phyloP scores from a whole-genome alignment of 2,888 invertebrate species.

The Rapana venosa region DNA sequence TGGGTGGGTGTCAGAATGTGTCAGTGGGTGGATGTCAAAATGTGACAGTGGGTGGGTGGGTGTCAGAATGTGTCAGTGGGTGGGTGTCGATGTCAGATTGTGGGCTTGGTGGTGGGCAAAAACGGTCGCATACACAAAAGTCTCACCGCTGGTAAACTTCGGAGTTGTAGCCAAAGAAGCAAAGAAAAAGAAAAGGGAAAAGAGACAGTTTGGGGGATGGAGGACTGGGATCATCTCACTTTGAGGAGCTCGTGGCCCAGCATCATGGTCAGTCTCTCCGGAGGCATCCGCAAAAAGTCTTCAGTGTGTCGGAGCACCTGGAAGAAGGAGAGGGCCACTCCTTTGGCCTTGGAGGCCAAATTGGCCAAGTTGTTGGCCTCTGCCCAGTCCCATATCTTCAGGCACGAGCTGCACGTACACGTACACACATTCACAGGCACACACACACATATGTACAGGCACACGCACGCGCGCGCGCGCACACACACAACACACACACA shows the following conservation, averaged over 20 bases:
- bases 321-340: slow-evolving; percentile 33
- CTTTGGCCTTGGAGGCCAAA: slow-evolving; percentile 32
- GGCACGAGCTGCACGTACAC: slow-evolving; percentile 1
- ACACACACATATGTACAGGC: background rate
- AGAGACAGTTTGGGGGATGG: too few species aligned
- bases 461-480: background rate
- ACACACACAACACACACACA: background rate
- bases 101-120: too few species aligned
- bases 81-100: too few species aligned
- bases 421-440: background rate
- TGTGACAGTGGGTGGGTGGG: too few species aligned
- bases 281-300: slow-evolving; percentile 32
- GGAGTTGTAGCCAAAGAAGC: too few species aligned
- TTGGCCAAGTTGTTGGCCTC: slow-evolving; percentile 29
- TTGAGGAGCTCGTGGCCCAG: slow-evolving; percentile 35
- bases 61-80: too few species aligned
- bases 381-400: slow-evolving; percentile 38
- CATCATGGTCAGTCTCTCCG: background rate
- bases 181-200: too few species aligned
- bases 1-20: background rate
- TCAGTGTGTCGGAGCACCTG: slow-evolving; percentile 27
- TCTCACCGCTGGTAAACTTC: too few species aligned
- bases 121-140: too few species aligned
- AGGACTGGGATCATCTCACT: background rate
- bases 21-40: background rate